phyloP scores from a whole-genome alignment of 2,113 vertebrate genomes.

The Acanthochromis polyacanthus region DNA sequence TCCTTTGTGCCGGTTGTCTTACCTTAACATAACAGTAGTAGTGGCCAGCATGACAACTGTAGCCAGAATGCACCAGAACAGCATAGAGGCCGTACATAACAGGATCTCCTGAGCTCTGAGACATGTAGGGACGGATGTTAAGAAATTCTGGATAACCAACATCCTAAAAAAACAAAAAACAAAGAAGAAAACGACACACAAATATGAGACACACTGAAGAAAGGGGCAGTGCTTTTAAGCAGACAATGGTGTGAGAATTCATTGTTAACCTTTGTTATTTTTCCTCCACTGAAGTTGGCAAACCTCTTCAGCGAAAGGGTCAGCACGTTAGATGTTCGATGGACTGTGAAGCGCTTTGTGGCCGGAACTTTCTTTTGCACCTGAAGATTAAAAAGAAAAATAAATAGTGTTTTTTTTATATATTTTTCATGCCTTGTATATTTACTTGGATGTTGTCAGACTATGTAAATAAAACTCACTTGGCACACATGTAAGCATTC shows the following conservation, averaged over 20 bases:
- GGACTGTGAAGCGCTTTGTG: constrained; percentile 94
- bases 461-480: constrained; percentile 82
- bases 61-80: constrained; percentile 95
- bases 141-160: constrained; percentile 94
- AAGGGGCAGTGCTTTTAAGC: background rate
- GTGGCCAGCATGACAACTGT: constrained; percentile 95
- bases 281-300: constrained; percentile 91
- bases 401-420: too few species aligned
- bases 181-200: background rate
- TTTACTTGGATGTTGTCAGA: background rate
- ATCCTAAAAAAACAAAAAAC: constrained; percentile 82
- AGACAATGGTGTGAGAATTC: background rate
- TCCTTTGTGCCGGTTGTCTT: background rate
- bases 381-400: constrained; percentile 70
- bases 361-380: constrained; percentile 96
- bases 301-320: constrained; percentile 96
- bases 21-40: constrained; percentile 99
- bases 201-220: background rate
- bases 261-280: constrained; percentile 92
- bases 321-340: constrained; percentile 92
- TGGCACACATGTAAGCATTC: constrained; percentile 96
- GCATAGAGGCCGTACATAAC: constrained; percentile 93
- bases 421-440: background rate
- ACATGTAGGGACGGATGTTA: constrained; percentile 95
- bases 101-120: constrained; percentile 89